Base-by-base conservation (phyloP, 2,113 vertebrate species). In the Malurus elegans region DNA sequence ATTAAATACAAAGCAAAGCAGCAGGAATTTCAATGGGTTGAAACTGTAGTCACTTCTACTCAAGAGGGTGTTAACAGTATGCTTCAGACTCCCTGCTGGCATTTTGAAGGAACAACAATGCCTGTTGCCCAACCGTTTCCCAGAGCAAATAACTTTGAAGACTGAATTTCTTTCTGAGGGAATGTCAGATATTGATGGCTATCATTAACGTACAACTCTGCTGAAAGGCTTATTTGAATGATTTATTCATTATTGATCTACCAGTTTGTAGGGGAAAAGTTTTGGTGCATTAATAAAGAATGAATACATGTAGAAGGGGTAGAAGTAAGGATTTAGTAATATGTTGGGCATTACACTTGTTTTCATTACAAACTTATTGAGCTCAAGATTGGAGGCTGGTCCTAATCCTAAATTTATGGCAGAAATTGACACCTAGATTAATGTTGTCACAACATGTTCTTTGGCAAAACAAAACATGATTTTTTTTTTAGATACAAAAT, bases 21-120 rank as follows among this genome's bases (percentile, higher is more conserved):
- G 70, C 42, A 86, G 66, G 91, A 92, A 89, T 95, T 93, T 94
- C 61, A 91, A 28, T 95, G 91, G 81, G 60, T 92, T 94, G 67
- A 76, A 96, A 90, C 74, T 83, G 90, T 88, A 86, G 85, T 86
- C 82, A 74, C 58, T 80, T 86, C 48, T 83, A 74, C 85, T 88
- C 62, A 73, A 94, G 88, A 93, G 90, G 88, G 82, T 96, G 92
- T 86, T 95, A 93, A 71, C 85, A 92, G 74, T 66, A 38, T 83
- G 82, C 10, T 86, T 71, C 82, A 92, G 88, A 71, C 67, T 80
- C 86, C 93, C 90, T 80, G 88, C 79, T 3, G 12, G 32, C 10
- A 0, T 60, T 94, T 36, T 64, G 47, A 95, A 93, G 75, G 48
- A 93, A 34, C 51, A 60, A 80, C 67, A 80, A 88, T 93, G 67